phyloP scores from a whole-genome alignment of 2,888 invertebrate species.

The Nomada goodeniana region DNA sequence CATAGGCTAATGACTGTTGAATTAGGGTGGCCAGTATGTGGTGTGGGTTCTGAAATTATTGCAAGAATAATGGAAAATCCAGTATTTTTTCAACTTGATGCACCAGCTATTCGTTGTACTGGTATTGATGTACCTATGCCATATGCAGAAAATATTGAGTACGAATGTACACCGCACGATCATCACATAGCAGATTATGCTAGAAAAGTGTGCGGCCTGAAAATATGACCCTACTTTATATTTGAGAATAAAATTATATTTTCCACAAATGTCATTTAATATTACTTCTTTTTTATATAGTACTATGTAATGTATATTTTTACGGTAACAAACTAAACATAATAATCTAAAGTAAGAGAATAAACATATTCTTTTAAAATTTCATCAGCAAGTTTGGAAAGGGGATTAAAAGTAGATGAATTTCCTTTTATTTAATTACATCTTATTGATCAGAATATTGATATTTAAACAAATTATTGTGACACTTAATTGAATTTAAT shows the following conservation, averaged over 20 bases:
- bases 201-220: conserved; percentile 66
- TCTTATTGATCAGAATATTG: too few relatives aligned
- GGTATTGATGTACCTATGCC: conserved; percentile 73
- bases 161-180: conserved; percentile 71
- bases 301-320: conserved; percentile 79
- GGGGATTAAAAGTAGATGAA: too few relatives aligned
- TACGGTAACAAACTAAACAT: conserved; percentile 85
- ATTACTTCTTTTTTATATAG: conserved; percentile 78
- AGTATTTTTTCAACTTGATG: conserved; percentile 72
- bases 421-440: too few relatives aligned
- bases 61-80: conserved; percentile 73
- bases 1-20: conserved; percentile 88
- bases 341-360: conserved; percentile 78
- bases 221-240: conserved; percentile 50
- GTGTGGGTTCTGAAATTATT: conserved; percentile 82
- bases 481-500: too few relatives aligned
- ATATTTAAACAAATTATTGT: too few relatives aligned
- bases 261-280: conserved; percentile 86
- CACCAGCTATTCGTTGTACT: conserved; percentile 69
- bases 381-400: too few relatives aligned
- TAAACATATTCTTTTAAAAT: too few relatives aligned
- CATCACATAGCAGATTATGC: conserved; percentile 70
- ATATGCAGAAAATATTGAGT: conserved; percentile 71
- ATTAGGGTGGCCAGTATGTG: conserved; percentile 88
- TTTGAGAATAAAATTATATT: conserved; percentile 73